Conservation (phyloP, 2,113 vertebrate genomes). For the Merops nubicus region DNA sequence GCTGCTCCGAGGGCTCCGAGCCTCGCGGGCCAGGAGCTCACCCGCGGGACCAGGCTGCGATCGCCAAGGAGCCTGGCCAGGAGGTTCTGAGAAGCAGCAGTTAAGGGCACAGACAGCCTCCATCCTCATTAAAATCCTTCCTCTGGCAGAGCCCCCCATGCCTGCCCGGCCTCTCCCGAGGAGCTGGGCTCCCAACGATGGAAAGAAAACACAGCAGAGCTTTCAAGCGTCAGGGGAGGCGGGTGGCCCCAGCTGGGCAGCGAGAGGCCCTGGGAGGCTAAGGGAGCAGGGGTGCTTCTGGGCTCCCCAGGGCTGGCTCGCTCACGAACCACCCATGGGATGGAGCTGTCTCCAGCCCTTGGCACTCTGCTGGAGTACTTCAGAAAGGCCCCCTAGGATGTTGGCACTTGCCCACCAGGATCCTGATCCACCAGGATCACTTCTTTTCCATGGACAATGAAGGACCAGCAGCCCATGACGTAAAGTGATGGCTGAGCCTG, state of each 20-base stretch:
- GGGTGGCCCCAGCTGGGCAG: neutral
- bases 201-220: constrained; percentile 39
- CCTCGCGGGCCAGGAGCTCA: neutral
- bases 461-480: neutral
- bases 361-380: neutral
- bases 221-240: neutral
- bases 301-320: rapidly evolving
- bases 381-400: too few species aligned
- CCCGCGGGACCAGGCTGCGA: neutral
- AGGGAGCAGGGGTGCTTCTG: neutral
- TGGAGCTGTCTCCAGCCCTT: neutral
- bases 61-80: neutral
- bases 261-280: neutral
- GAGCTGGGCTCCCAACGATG: constrained; percentile 2
- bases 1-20: neutral
- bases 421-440: neutral
- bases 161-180: constrained; percentile 26
- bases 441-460: neutral
- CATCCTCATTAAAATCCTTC: constrained; percentile 60
- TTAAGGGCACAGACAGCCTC: neutral
- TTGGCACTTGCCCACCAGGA: neutral
- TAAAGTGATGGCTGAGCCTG: neutral
- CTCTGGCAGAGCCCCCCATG: neutral
- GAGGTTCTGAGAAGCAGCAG: constrained; percentile 23
- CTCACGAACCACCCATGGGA: neutral